A percentile compares a stretch with the other conserved stretches of the same genome.
Evolutionary conservation across 2,113 vertebrate genomes (phyloP).

Genomic region (Epinephelus lanceolatus): DNA sequence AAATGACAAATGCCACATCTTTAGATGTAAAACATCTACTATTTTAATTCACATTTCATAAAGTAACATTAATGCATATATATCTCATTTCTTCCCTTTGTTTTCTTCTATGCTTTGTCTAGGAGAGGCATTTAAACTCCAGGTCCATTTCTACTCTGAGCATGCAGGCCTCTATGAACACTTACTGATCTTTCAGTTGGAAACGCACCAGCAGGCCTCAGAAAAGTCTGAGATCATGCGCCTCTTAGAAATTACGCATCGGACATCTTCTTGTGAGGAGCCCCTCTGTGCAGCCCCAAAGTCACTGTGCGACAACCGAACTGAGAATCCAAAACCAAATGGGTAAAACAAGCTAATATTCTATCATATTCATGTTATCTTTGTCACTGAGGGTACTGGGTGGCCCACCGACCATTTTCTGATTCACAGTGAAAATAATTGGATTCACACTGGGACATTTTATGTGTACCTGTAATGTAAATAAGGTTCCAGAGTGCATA

Average conservation of each 20-base stretch:
- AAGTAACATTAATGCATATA: background rate
- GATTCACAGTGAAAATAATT: too few species aligned
- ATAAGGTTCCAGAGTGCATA: too few species aligned
- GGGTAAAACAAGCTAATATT: background rate
- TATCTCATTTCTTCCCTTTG: background rate
- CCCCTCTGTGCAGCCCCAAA: background rate
- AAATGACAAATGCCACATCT: background rate
- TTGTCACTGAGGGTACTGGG: too few species aligned
- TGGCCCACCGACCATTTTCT: too few species aligned
- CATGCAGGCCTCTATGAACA: conserved; percentile 38
- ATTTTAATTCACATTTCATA: background rate
- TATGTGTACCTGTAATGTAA: too few species aligned
- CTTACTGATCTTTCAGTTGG: conserved; percentile 32
- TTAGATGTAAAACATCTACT: background rate
- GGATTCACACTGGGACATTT: too few species aligned
- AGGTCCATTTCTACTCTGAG: conserved; percentile 13
- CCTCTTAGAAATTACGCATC: conserved; percentile 18
- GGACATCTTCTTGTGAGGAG: background rate
- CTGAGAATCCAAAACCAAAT: fast-evolving
- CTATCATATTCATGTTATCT: background rate
- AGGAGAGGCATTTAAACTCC: conserved; percentile 15
- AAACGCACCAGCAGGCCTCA: background rate
- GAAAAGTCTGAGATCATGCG: conserved; percentile 29
- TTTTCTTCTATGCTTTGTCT: background rate
- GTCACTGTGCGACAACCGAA: too few species aligned